Evolutionary conservation across 2,113 vertebrate genomes (phyloP).

Genomic region (Hemibagrus wyckioides): DNA sequence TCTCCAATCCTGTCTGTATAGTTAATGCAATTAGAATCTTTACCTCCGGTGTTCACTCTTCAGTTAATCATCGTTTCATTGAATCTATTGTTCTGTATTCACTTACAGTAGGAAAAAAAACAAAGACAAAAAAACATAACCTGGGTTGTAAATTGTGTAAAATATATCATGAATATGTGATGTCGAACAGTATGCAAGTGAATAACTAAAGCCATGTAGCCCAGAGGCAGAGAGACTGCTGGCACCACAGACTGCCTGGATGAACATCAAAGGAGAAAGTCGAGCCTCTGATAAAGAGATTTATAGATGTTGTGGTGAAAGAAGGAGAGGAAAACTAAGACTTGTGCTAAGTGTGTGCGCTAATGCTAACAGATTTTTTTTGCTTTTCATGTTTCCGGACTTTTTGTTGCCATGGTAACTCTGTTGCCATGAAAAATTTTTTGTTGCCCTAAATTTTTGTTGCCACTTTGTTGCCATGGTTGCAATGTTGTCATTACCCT

Average conservation of each 20-base stretch:
- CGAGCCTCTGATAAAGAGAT: not conserved
- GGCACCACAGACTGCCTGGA: not conserved
- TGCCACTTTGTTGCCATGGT: not conserved
- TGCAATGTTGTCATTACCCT: not conserved
- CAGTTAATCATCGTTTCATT: not conserved
- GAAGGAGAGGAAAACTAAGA: not conserved
- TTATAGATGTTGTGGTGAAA: not conserved
- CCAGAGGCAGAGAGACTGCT: not conserved
- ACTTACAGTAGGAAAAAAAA: not conserved
- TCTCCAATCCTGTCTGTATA: not conserved
- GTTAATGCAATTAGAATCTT: not conserved
- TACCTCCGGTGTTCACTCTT: not conserved
- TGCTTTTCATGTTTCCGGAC: not conserved
- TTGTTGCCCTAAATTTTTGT: not conserved
- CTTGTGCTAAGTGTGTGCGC: not conserved
- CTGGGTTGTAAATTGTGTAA: constrained; percentile 46
- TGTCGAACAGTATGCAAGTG: constrained; percentile 20
- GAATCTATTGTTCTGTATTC: not conserved
- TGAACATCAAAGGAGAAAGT: constrained; percentile 8
- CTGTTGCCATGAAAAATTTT: not conserved
- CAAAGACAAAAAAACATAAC: not conserved
- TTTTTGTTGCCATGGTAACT: not conserved
- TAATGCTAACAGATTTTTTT: constrained; percentile 7
- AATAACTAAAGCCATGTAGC: not conserved
- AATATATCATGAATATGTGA: constrained; percentile 37